Evolutionary conservation across 64 coral and sea anemone genomes (phyloP).

Genomic region (Anthopleura sola): DNA sequence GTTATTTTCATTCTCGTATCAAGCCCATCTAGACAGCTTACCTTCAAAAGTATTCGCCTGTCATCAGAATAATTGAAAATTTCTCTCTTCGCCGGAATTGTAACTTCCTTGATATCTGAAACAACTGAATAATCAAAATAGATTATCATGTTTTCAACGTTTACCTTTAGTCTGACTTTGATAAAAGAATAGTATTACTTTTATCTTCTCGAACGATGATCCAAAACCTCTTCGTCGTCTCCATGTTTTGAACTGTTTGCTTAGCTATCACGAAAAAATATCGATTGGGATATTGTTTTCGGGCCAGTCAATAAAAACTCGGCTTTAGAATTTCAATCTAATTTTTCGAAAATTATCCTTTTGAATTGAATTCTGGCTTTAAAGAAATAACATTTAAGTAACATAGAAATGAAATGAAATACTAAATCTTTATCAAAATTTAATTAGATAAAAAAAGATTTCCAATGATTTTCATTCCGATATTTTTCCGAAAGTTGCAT

Average conservation of each 20-base stretch:
- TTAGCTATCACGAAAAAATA: not conserved
- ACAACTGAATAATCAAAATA: not conserved
- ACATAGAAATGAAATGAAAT: no score
- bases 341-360: no score
- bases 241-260: not conserved
- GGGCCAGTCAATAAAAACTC: not conserved
- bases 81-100: not conserved
- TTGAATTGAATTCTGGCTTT: no score
- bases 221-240: constrained; percentile 31
- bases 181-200: not conserved
- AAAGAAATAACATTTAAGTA: no score
- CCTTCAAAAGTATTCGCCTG: not conserved
- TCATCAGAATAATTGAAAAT: not conserved
- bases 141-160: not conserved
- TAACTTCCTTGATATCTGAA: constrained; percentile 14
- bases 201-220: constrained; percentile 38
- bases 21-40: not conserved
- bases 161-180: not conserved
- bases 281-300: not conserved
- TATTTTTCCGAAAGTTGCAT: no score
- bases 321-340: not conserved
- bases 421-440: no score
- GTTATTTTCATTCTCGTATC: no score
- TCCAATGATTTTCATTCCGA: no score
- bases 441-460: no score